These are phyloP conservation scores for Camponotus vicinus DNA, from an alignment of 1,140 invertebrate species.

Conservation along the genomic window DNA sequence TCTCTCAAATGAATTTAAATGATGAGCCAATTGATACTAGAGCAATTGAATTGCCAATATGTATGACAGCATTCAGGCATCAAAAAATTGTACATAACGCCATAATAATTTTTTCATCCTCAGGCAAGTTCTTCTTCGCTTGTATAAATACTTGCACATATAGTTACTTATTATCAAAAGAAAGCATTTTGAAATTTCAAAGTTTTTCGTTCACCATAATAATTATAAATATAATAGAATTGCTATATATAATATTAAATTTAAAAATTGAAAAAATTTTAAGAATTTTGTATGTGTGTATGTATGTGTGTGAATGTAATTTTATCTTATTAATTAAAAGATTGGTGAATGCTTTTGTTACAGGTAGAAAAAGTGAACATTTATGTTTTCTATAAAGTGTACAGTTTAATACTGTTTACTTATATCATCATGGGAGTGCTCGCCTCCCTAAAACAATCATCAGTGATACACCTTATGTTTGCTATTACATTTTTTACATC, in stretches of 20 bases:
- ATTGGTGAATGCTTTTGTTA: constrained; percentile 51
- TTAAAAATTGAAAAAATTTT: neutral
- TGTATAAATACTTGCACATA: neutral
- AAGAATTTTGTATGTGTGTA: neutral
- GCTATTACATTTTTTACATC: constrained; percentile 96
- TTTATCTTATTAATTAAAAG: constrained; percentile 37
- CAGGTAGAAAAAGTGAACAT: constrained; percentile 62
- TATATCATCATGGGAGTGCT: constrained; percentile 83
- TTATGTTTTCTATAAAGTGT: constrained; percentile 63
- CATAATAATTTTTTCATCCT: constrained; percentile 22
- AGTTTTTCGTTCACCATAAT: neutral
- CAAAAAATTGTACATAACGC: constrained; percentile 25
- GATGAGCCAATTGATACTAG: neutral
- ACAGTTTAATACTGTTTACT: constrained; percentile 57
- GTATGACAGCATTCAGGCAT: constrained; percentile 7
- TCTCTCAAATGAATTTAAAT: neutral
- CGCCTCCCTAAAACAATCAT: constrained; percentile 87
- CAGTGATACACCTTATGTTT: constrained; percentile 92
- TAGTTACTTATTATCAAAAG: constrained; percentile 11
- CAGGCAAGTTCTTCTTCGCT: constrained; percentile 35
- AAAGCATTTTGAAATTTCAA: neutral
- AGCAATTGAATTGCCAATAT: neutral
- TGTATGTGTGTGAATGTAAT: neutral
- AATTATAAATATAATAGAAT: neutral
- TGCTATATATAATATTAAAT: neutral